Percentiles rank a stretch among this genome's conserved stretches.
These are phyloP conservation scores for Perca fluviatilis DNA, from an alignment of 2,113 vertebrate species.

Conservation along the genomic window DNA sequence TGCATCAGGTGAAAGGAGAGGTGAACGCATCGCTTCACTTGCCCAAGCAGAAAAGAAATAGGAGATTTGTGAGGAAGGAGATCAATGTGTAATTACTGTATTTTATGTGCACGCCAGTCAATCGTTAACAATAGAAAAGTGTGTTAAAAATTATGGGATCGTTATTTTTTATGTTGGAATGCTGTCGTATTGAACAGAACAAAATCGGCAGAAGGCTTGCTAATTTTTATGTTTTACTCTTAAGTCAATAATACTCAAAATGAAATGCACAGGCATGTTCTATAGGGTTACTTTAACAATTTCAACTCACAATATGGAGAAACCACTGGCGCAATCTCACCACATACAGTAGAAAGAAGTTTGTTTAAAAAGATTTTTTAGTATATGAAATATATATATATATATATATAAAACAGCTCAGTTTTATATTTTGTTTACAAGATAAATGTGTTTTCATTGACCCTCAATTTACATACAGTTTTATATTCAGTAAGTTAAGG, in stretches of 20 bases:
- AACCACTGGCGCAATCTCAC: not conserved
- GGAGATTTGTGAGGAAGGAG: not conserved
- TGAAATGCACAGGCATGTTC: not conserved
- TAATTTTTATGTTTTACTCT: slow-evolving; percentile 26
- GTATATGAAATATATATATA: no score
- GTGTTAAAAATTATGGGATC: slow-evolving; percentile 51
- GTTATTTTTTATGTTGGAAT: slow-evolving; percentile 42
- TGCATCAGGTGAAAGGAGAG: not conserved
- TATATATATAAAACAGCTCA: no score
- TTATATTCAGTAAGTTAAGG: slow-evolving; percentile 20
- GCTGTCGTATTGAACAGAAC: slow-evolving; percentile 31
- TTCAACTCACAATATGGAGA: not conserved
- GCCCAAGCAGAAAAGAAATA: not conserved
- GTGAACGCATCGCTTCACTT: not conserved
- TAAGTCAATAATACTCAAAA: slow-evolving; percentile 1
- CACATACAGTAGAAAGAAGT: not conserved
- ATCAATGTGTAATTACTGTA: slow-evolving; percentile 56
- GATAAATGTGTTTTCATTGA: slow-evolving; percentile 11
- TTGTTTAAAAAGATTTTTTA: no score
- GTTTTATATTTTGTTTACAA: not conserved
- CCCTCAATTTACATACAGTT: slow-evolving; percentile 27
- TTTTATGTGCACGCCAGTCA: slow-evolving; percentile 47
- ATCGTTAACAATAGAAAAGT: slow-evolving; percentile 40
- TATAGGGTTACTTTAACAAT: not conserved
- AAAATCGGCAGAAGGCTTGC: not conserved